phyloP scores from a whole-genome alignment of 2,888 invertebrate genomes.

The Loripinus fragilis region DNA sequence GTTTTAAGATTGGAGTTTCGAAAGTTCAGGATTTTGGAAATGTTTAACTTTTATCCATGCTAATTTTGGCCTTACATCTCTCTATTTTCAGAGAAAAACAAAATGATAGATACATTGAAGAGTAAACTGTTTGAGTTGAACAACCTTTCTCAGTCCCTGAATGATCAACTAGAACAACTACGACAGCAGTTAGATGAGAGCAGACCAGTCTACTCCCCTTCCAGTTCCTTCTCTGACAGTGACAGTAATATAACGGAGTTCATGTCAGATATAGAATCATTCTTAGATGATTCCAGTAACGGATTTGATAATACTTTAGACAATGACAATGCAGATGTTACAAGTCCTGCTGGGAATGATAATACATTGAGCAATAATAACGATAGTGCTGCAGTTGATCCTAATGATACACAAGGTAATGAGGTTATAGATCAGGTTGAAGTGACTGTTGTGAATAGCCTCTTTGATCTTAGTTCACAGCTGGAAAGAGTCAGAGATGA shows the following conservation, averaged over 20 bases:
- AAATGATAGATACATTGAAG: conserved; percentile 64
- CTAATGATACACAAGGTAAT: conserved; percentile 24
- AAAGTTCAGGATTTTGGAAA: too few relatives aligned
- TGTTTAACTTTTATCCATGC: too few relatives aligned
- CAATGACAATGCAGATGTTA: conserved; percentile 10
- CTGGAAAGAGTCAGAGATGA: conserved; percentile 51
- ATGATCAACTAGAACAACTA: conserved; percentile 66
- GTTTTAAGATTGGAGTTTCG: too few relatives aligned
- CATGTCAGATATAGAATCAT: conserved; percentile 48
- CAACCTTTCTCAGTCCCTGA: conserved; percentile 62
- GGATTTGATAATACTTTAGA: conserved; percentile 21
- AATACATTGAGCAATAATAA: not conserved
- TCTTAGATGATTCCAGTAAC: conserved; percentile 35
- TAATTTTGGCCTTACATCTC: too few relatives aligned
- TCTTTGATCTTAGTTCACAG: conserved; percentile 53
- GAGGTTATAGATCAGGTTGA: conserved; percentile 58
- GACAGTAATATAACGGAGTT: conserved; percentile 46
- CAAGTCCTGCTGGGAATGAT: not conserved
- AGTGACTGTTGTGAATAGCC: conserved; percentile 52
- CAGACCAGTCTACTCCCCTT: not conserved
- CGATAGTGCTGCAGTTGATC: conserved; percentile 5
- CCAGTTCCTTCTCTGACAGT: conserved; percentile 32
- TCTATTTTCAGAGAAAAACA: conserved; percentile 68
- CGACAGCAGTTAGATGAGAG: conserved; percentile 54
- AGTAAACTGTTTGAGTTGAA: conserved; percentile 66